Conservation (phyloP, 1,140 invertebrate species). For the Drosophila kohkoa region DNA sequence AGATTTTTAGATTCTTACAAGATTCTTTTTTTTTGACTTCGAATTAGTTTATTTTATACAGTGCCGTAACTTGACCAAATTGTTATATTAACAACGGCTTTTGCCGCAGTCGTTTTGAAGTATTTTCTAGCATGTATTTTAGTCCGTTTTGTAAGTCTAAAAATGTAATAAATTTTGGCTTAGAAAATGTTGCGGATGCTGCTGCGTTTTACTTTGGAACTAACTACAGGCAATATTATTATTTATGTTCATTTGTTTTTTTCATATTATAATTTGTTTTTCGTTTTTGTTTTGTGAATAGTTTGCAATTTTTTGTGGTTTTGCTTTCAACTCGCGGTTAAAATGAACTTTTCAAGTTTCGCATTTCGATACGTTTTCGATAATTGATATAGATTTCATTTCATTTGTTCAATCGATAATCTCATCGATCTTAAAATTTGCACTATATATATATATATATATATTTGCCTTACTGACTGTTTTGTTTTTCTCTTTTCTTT, state of each 20-base stretch:
- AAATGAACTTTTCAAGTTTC: slow-evolving; percentile 75
- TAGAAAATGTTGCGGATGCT: slow-evolving; percentile 65
- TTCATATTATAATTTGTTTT: slow-evolving; percentile 20
- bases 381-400: slow-evolving; percentile 69
- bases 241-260: slow-evolving; percentile 30
- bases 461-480: slow-evolving; percentile 34
- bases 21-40: not conserved
- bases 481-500: slow-evolving; percentile 1
- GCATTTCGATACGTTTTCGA: slow-evolving; percentile 69
- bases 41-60: slow-evolving; percentile 25
- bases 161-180: slow-evolving; percentile 81
- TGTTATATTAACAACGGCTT: slow-evolving; percentile 11
- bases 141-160: slow-evolving; percentile 61
- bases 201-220: slow-evolving; percentile 66
- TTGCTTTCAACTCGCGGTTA: slow-evolving; percentile 48
- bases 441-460: slow-evolving; percentile 51
- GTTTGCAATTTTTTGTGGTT: slow-evolving; percentile 47
- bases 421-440: slow-evolving; percentile 58
- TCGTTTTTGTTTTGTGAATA: slow-evolving; percentile 46
- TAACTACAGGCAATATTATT: slow-evolving; percentile 71
- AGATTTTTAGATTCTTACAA: not conserved
- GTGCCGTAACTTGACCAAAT: slow-evolving; percentile 19
- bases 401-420: slow-evolving; percentile 17
- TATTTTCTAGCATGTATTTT: slow-evolving; percentile 35
- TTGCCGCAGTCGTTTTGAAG: slow-evolving; percentile 20